Percentiles rank a stretch among this genome's conserved stretches.
These are phyloP conservation scores for Hypocryptadius cinnamomeus DNA, from an alignment of 2,113 vertebrate genomes.

Conservation along the genomic window DNA sequence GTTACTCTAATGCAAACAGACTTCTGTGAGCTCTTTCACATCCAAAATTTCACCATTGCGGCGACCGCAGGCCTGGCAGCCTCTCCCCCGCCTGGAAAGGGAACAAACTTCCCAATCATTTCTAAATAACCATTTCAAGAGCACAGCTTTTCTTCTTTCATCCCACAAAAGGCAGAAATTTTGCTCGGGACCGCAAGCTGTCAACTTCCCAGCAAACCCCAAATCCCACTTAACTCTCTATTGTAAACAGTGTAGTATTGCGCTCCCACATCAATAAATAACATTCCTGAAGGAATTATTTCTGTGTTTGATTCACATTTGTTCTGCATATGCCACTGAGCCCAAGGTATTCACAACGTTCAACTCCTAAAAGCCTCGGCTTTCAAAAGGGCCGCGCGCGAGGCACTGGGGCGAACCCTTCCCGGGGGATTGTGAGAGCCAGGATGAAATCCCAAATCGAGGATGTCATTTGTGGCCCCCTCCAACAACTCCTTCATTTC, in stretches of 20 bases:
- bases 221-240: conserved; percentile 64
- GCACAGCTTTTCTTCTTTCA: conserved; percentile 65
- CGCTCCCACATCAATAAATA: conserved; percentile 69
- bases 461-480: not conserved
- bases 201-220: conserved; percentile 65
- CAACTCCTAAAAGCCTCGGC: not conserved
- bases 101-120: conserved; percentile 68
- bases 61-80: conserved; percentile 62
- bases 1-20: conserved; percentile 67
- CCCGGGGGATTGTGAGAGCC: not conserved
- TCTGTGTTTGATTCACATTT: conserved; percentile 70
- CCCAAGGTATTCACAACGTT: conserved; percentile 50
- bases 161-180: conserved; percentile 67
- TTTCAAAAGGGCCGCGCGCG: conserved; percentile 11
- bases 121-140: conserved; percentile 73
- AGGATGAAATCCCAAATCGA: not conserved
- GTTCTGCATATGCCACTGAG: conserved; percentile 71
- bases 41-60: conserved; percentile 53
- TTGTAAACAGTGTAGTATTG: conserved; percentile 70
- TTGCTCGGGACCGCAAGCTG: conserved; percentile 63
- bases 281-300: conserved; percentile 66
- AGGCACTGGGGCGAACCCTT: not conserved
- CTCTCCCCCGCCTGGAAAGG: conserved; percentile 32
- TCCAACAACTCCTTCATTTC: not conserved
- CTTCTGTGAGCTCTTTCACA: conserved; percentile 49